Conservation (phyloP, 2,888 invertebrate species). For the Cataglyphis rosenhaueri region DNA sequence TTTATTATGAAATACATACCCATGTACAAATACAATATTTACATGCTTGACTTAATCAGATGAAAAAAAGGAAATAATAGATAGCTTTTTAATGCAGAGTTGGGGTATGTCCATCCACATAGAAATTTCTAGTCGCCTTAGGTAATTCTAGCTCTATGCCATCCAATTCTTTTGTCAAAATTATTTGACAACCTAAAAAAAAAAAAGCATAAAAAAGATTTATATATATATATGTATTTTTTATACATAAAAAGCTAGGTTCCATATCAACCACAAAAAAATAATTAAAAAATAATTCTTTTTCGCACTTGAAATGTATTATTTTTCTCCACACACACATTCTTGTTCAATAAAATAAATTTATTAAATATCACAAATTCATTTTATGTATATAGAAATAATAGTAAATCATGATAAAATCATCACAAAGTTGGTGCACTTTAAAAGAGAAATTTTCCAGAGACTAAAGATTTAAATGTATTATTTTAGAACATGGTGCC, state of each 20-base stretch:
- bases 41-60: constrained; percentile 48
- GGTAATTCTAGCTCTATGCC: constrained; percentile 94
- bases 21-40: constrained; percentile 51
- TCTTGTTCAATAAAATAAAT: background rate
- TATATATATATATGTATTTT: background rate
- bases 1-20: constrained; percentile 45
- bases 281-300: background rate
- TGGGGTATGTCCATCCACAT: constrained; percentile 99
- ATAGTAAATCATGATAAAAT: background rate
- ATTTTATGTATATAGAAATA: background rate
- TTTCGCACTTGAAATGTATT: background rate
- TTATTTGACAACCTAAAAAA: constrained; percentile 94
- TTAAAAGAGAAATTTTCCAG: background rate
- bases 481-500: background rate
- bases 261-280: no score
- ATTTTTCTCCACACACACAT: background rate
- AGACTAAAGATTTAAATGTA: background rate
- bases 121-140: constrained; percentile 96
- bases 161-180: constrained; percentile 94
- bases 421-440: background rate
- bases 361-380: background rate
- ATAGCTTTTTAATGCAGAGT: constrained; percentile 92
- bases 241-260: background rate
- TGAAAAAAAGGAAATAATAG: background rate
- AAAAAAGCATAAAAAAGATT: constrained; percentile 35